Evolutionary conservation across 1,140 invertebrate genomes (phyloP), one percentile per base, ranked within the genome.

Genomic region (Bombus superbus): DNA sequence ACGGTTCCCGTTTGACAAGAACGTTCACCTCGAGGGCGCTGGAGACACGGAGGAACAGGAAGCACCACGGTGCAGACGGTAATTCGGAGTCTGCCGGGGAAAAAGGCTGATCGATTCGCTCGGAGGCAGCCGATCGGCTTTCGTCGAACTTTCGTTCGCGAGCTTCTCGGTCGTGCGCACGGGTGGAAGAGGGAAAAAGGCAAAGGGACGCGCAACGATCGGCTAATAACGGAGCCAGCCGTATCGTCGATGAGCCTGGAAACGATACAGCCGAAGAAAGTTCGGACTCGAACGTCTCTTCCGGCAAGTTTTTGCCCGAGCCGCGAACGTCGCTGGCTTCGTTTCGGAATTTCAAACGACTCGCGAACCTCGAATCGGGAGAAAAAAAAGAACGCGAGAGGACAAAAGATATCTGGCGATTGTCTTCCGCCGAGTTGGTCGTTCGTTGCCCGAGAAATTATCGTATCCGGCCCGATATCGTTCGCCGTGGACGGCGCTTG

Each of bases 261-360:
- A 40, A 83, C 57, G 32, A 76, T 76, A 83, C 73, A 28, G 9
- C n/a, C n/a, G 72, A 83, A 53, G 81, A 83, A 76, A 68, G 81
- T 47, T 35, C 10, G 57, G 15, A 25, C 53, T 80, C 38, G 47
- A 53, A 22, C 10, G 11, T 76, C 64, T 66, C 82, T 77, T 78
- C 75, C 82, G 62, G 75, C 74, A 72, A 59, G 35, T 84, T 84
- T 84, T 84, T 84, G 18, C 15, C 59, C 2, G 2, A 5, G 0
- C 1, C n/a, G 6, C 13, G n/a, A 81, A 73, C 44, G 47, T 75
- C n/a, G 28, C 25, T 6, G 35, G n/a, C 32, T 66, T 8, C 35
- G 59, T n/a, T 42, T 59, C 38, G 53, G 78, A 82, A 88, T 88
- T 89, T 86, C 35, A 86, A 88, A n/a, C 53, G 59, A 85, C 57